Evolutionary conservation across 2,888 invertebrate genomes (phyloP).

Genomic region (Apoderus coryli): DNA sequence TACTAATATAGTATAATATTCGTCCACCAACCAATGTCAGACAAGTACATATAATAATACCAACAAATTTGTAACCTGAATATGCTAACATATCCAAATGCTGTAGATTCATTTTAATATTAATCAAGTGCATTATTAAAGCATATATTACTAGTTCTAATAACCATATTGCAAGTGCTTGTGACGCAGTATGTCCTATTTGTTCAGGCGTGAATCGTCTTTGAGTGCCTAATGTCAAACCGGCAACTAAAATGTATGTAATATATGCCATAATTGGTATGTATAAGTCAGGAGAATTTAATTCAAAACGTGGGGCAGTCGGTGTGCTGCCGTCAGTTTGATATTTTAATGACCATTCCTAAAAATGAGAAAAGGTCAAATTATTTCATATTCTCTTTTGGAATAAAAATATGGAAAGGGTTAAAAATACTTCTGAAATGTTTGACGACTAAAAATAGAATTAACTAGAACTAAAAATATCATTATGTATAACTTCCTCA

Average conservation of each 20-base stretch:
- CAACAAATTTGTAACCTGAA: constrained; percentile 93
- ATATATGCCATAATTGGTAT: constrained; percentile 94
- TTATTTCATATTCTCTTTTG: too few species aligned
- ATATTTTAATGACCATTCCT: constrained; percentile 97
- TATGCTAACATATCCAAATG: constrained; percentile 87
- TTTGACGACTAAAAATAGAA: too few species aligned
- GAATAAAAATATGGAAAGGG: too few species aligned
- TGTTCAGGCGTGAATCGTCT: constrained; percentile 87
- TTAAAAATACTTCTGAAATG: too few species aligned
- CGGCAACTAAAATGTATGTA: constrained; percentile 91
- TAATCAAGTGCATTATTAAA: constrained; percentile 74
- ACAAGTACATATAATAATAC: constrained; percentile 64
- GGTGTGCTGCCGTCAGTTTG: constrained; percentile 82
- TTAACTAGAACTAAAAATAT: too few species aligned
- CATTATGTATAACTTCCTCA: too few species aligned
- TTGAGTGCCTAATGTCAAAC: constrained; percentile 66
- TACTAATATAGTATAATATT: constrained; percentile 63
- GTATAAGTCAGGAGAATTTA: constrained; percentile 96
- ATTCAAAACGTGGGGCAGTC: constrained; percentile 86
- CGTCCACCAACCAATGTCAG: constrained; percentile 57
- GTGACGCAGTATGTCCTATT: constrained; percentile 86
- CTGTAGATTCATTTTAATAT: constrained; percentile 71
- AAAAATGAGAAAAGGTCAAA: too few species aligned
- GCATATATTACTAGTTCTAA: constrained; percentile 81
- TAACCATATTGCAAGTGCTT: constrained; percentile 86